phyloP scores from a whole-genome alignment of 2,113 vertebrate genomes.

The Anhinga rufa region DNA sequence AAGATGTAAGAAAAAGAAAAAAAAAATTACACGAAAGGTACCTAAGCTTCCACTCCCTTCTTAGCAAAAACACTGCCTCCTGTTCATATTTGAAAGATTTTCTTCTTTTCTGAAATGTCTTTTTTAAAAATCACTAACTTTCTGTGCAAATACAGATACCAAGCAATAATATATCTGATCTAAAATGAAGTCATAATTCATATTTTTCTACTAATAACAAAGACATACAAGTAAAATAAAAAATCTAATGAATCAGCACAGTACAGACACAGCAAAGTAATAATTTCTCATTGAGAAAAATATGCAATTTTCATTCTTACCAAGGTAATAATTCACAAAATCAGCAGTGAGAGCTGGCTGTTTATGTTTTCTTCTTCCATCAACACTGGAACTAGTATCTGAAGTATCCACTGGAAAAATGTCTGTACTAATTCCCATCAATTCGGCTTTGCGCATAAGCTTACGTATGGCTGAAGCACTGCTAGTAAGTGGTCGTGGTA shows the following conservation, averaged over 20 bases:
- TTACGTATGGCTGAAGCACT: slow-evolving; percentile 96
- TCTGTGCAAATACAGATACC: not conserved
- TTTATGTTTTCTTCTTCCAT: slow-evolving; percentile 95
- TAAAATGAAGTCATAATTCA: not conserved
- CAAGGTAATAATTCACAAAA: slow-evolving; percentile 98
- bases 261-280: not conserved
- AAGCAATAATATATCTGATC: not conserved
- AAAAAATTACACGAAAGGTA: not conserved
- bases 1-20: not conserved
- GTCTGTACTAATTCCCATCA: slow-evolving; percentile 99
- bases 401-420: slow-evolving; percentile 97
- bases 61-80: not conserved
- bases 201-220: not conserved
- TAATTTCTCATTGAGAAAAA: not conserved
- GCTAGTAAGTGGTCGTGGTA: slow-evolving; percentile 92
- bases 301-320: slow-evolving; percentile 61
- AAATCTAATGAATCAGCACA: not conserved
- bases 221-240: not conserved
- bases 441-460: slow-evolving; percentile 94
- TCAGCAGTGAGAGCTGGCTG: slow-evolving; percentile 96
- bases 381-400: slow-evolving; percentile 91
- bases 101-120: not conserved
- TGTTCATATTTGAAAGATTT: not conserved
- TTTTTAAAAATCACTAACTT: not conserved
- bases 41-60: not conserved